Evolutionary conservation across 1,140 invertebrate genomes (phyloP).

Genomic region (Drosophila nannoptera): DNA sequence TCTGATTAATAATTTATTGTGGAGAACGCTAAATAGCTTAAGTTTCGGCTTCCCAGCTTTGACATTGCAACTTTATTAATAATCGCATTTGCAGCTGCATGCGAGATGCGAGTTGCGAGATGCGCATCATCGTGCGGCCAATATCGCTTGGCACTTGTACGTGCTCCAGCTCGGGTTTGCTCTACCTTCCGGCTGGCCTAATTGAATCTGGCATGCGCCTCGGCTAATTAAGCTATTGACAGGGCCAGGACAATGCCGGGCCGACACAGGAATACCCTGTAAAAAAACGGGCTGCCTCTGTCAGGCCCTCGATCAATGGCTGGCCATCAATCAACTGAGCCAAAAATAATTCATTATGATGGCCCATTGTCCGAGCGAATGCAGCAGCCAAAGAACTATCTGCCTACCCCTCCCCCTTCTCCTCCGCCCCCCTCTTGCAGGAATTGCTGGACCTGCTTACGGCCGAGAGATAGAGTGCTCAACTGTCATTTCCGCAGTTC

Average conservation of each 20-base stretch:
- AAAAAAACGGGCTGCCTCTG: constrained; percentile 15
- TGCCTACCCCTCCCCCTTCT: too few relatives aligned
- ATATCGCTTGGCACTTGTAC: constrained; percentile 31
- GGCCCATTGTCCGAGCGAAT: too few relatives aligned
- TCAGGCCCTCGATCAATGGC: too few relatives aligned
- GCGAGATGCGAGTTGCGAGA: not conserved
- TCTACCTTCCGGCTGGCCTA: constrained; percentile 21
- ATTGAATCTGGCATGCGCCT: constrained; percentile 36
- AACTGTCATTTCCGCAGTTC: constrained; percentile 34
- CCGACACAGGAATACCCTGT: constrained; percentile 22
- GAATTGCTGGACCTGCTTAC: too few relatives aligned
- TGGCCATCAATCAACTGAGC: too few relatives aligned
- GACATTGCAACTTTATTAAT: constrained; percentile 59
- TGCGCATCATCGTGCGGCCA: not conserved
- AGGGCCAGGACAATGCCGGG: constrained; percentile 17
- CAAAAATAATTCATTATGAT: too few relatives aligned
- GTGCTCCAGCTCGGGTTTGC: constrained; percentile 14
- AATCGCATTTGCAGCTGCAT: constrained; percentile 34
- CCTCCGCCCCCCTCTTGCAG: too few relatives aligned
- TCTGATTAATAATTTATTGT: constrained; percentile 48
- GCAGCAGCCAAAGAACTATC: too few relatives aligned
- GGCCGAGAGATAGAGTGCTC: constrained; percentile 9
- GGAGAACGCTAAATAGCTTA: constrained; percentile 10
- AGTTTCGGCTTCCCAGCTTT: not conserved
- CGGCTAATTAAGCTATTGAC: constrained; percentile 41